Conservation (phyloP, 2,797 vertebrate species). For the Smutsia gigantea region DNA sequence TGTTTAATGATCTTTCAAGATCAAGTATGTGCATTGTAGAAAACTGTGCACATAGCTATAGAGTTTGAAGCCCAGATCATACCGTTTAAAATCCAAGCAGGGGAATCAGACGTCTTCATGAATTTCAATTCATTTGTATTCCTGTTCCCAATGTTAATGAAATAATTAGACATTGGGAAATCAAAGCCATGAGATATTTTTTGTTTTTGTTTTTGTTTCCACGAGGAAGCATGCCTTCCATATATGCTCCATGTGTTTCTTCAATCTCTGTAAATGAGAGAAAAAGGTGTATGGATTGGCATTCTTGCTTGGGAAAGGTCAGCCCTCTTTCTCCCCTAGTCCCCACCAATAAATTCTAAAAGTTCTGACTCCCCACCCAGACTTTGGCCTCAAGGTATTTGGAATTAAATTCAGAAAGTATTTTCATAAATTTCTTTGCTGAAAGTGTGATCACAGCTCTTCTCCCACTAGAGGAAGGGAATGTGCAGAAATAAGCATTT, state of each 20-base stretch:
- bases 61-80: background rate
- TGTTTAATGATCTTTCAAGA: background rate
- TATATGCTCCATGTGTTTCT: background rate
- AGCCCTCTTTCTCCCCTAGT: background rate
- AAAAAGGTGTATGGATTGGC: background rate
- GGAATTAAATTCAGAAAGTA: background rate
- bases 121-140: background rate
- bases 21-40: rapidly evolving
- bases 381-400: background rate
- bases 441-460: background rate
- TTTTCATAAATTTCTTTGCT: background rate
- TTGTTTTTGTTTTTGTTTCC: background rate
- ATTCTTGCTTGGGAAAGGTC: background rate
- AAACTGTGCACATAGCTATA: rapidly evolving
- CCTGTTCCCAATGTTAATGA: background rate
- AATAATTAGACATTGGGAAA: background rate
- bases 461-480: background rate
- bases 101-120: background rate
- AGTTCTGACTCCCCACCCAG: background rate
- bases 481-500: background rate
- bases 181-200: background rate
- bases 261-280: background rate
- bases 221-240: background rate
- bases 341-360: background rate
- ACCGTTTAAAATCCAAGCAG: background rate